phyloP scores from a whole-genome alignment of 1,140 invertebrate genomes.

The Holcopasites calliopsidis region DNA sequence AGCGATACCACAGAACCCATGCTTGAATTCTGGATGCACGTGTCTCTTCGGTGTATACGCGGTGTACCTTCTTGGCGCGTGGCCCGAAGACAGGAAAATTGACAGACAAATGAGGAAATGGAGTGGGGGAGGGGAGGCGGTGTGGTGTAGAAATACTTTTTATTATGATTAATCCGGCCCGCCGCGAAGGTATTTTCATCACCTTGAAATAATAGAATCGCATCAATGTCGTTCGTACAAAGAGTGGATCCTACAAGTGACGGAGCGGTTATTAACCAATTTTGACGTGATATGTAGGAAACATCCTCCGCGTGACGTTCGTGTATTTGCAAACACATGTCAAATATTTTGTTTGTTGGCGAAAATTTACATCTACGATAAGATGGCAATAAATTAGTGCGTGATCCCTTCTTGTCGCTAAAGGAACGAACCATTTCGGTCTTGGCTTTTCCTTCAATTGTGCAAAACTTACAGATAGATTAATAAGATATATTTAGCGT shows the following conservation, averaged over 20 bases:
- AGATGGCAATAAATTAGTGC: conserved; percentile 46
- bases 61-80: background rate
- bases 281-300: conserved; percentile 51
- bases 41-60: too few species aligned
- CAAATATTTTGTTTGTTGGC: conserved; percentile 7
- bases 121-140: too few species aligned
- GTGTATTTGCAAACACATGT: conserved; percentile 39
- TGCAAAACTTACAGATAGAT: too few species aligned
- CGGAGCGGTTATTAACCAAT: background rate
- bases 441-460: background rate
- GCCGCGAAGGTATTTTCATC: background rate
- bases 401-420: conserved; percentile 1
- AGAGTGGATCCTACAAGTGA: background rate
- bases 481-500: too few species aligned
- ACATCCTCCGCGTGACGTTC: background rate
- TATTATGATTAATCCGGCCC: too few species aligned
- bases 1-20: conserved; percentile 1
- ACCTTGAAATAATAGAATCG: background rate
- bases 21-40: conserved; percentile 6
- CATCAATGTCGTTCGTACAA: background rate
- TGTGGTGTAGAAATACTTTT: too few species aligned
- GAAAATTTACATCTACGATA: conserved; percentile 60
- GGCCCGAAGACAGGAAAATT: background rate
- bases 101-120: background rate
- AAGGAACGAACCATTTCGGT: background rate